Evolutionary conservation across 2,888 invertebrate genomes (phyloP).

Genomic region (Drosophila trichaetosa): DNA sequence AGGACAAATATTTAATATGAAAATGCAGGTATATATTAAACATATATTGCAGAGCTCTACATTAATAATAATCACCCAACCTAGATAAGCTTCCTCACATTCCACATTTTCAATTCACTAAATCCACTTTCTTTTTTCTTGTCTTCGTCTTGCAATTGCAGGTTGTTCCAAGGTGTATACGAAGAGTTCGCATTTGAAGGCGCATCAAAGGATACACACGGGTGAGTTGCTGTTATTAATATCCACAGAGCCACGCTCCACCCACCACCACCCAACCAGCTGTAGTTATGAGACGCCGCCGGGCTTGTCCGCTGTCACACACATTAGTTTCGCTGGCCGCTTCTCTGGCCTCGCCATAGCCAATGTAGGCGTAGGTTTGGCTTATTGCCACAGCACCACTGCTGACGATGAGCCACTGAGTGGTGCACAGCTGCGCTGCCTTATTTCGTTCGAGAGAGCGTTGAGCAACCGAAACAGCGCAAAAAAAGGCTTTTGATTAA

Average conservation of each 20-base stretch:
- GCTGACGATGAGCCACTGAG: slow-evolving; percentile 42
- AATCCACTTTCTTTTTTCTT: slow-evolving; percentile 7
- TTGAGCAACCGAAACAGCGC: slow-evolving; percentile 63
- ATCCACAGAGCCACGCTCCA: slow-evolving; percentile 27
- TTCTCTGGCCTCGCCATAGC: slow-evolving; percentile 37
- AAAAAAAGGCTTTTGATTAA: slow-evolving; percentile 73
- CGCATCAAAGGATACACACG: slow-evolving; percentile 98
- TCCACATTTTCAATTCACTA: background rate
- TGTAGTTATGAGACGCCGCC: slow-evolving; percentile 36
- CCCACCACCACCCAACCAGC: slow-evolving; percentile 29
- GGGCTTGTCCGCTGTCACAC: slow-evolving; percentile 38
- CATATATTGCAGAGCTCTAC: background rate
- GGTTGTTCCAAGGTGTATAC: slow-evolving; percentile 99
- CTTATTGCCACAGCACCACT: slow-evolving; percentile 47
- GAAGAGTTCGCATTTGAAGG: slow-evolving; percentile 98
- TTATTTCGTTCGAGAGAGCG: slow-evolving; percentile 21
- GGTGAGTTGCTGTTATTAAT: slow-evolving; percentile 87
- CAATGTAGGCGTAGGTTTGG: slow-evolving; percentile 62
- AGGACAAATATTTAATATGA: background rate
- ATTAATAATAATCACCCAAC: background rate
- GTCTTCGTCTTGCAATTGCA: slow-evolving; percentile 25
- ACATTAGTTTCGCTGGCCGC: slow-evolving; percentile 31
- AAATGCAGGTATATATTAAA: too few species aligned
- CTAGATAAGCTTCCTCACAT: background rate
- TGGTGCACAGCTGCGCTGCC: slow-evolving; percentile 61